phyloP scores from a whole-genome alignment of 2,113 vertebrate species.

The Clarias magur region DNA sequence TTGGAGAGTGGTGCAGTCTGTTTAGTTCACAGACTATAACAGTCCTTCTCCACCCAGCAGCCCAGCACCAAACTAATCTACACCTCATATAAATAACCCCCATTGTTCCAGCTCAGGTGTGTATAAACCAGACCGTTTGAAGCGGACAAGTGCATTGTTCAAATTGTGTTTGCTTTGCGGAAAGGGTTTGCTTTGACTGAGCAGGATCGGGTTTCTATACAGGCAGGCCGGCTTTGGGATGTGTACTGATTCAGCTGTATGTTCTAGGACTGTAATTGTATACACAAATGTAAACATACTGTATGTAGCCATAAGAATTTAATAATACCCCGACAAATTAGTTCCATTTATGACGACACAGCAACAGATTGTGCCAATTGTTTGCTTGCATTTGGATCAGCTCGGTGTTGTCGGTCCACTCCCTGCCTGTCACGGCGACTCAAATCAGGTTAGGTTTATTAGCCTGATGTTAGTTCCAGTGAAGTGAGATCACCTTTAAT shows the following conservation, averaged over 20 bases:
- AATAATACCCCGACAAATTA: not conserved
- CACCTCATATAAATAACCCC: constrained; percentile 42
- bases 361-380: constrained; percentile 6
- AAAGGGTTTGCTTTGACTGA: constrained; percentile 19
- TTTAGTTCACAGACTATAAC: constrained; percentile 41
- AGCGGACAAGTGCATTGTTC: constrained; percentile 29
- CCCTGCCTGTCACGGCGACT: constrained; percentile 41
- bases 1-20: constrained; percentile 20
- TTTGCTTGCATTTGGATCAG: constrained; percentile 8
- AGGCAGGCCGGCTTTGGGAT: not conserved
- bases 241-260: not conserved
- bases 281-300: not conserved
- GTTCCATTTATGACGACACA: constrained; percentile 22
- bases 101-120: constrained; percentile 37
- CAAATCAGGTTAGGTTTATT: constrained; percentile 48
- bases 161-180: constrained; percentile 24
- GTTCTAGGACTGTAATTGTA: not conserved
- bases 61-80: constrained; percentile 35
- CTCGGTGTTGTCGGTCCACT: constrained; percentile 8
- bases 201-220: not conserved
- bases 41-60: constrained; percentile 33
- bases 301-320: not conserved
- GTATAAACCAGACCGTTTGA: constrained; percentile 30
- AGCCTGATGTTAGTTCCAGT: constrained; percentile 31
- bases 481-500: constrained; percentile 26